Evolutionary conservation across 1,140 invertebrate species (phyloP).

Genomic region (Drosophila truncata): DNA sequence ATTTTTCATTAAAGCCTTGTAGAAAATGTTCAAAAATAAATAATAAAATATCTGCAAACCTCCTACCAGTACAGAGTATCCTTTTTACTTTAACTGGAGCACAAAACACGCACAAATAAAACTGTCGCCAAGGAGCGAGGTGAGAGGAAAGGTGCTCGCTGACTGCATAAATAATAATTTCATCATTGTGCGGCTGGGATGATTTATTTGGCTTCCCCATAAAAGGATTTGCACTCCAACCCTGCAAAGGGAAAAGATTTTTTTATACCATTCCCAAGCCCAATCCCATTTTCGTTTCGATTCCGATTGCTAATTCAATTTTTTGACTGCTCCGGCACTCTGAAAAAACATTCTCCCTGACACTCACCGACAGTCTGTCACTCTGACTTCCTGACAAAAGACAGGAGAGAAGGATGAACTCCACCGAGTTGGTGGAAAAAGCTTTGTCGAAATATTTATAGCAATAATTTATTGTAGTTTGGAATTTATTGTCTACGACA

Average conservation of each 20-base stretch:
- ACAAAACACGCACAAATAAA: slow-evolving; percentile 54
- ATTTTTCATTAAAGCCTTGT: not conserved
- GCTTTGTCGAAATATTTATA: slow-evolving; percentile 81
- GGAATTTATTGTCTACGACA: slow-evolving; percentile 84
- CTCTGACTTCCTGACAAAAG: slow-evolving; percentile 28
- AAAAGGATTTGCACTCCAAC: slow-evolving; percentile 61
- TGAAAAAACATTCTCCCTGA: slow-evolving; percentile 31
- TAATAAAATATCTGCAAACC: not conserved
- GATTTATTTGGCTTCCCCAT: slow-evolving; percentile 79
- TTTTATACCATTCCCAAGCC: slow-evolving; percentile 16
- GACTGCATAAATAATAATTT: slow-evolving; percentile 85
- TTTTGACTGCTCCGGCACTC: slow-evolving; percentile 47
- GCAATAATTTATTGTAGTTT: slow-evolving; percentile 84
- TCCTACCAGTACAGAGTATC: slow-evolving; percentile 32
- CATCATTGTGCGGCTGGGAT: slow-evolving; percentile 79
- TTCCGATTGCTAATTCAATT: slow-evolving; percentile 78
- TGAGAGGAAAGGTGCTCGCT: slow-evolving; percentile 16
- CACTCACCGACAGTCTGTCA: slow-evolving; percentile 67
- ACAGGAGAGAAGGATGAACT: slow-evolving; percentile 11
- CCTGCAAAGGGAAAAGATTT: slow-evolving; percentile 9
- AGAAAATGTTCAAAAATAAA: not conserved
- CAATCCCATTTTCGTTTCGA: slow-evolving; percentile 8
- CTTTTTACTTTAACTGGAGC: slow-evolving; percentile 71
- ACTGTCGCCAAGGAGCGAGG: slow-evolving; percentile 6
- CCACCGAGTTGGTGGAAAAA: slow-evolving; percentile 40